Percentiles rank a stretch among this genome's conserved stretches.
Conservation (phyloP, 2,797 vertebrate genomes). For the Enteromius anoplus region DNA sequence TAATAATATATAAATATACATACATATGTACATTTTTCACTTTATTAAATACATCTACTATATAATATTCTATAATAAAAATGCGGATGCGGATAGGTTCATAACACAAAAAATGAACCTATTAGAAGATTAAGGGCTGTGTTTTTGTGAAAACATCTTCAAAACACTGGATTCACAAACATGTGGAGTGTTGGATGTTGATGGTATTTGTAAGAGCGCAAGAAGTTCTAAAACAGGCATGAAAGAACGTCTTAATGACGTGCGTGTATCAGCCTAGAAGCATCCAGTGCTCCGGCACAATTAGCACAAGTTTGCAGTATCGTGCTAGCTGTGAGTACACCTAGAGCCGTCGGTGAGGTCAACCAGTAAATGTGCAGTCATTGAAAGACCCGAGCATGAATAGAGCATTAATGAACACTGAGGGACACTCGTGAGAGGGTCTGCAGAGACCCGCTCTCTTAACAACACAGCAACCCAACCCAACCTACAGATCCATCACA, state of each 20-base stretch:
- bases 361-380: neutral
- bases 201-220: neutral
- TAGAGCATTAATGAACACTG: constrained; percentile 57
- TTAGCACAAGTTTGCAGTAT: constrained; percentile 7
- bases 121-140: neutral
- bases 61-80: too few species aligned
- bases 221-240: neutral
- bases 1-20: too few species aligned
- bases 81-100: too few species aligned
- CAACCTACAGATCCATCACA: constrained; percentile 41
- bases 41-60: too few species aligned
- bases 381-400: constrained; percentile 48
- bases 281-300: constrained; percentile 6
- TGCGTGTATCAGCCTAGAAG: neutral
- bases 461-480: constrained; percentile 36
- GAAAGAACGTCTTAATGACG: neutral
- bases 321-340: neutral
- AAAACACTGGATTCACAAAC: neutral
- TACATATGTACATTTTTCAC: too few species aligned
- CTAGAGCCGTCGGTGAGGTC: neutral
- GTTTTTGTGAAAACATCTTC: neutral
- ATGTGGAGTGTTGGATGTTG: neutral
- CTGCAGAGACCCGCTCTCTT: constrained; percentile 32
- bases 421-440: constrained; percentile 43
- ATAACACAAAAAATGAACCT: neutral